Evolutionary conservation across 2,113 vertebrate species (phyloP).

Genomic region (Sapajus apella): DNA sequence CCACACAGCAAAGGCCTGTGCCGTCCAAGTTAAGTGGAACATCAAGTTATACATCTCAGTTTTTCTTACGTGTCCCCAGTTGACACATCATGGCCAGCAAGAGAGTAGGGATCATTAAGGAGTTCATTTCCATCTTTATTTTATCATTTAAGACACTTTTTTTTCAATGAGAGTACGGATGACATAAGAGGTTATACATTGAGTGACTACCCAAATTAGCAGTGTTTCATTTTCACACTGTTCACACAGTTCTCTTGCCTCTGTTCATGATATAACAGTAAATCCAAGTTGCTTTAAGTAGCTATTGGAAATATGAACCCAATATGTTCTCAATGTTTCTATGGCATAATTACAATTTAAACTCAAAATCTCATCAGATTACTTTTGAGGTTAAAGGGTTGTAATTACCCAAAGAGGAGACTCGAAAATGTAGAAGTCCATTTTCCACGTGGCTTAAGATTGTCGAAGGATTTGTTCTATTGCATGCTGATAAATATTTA

Average conservation of each 20-base stretch:
- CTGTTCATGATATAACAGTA: rapidly evolving
- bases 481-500: slow-evolving; percentile 59
- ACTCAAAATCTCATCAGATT: not conserved
- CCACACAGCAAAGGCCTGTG: slow-evolving; percentile 23
- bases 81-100: not conserved
- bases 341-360: not conserved
- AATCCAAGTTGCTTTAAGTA: not conserved
- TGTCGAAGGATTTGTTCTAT: not conserved
- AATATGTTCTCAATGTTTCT: not conserved
- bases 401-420: not conserved
- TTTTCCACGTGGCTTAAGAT: not conserved
- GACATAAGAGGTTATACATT: not conserved
- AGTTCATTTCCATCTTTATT: slow-evolving; percentile 36
- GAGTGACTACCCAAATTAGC: not conserved
- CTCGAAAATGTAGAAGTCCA: not conserved
- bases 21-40: not conserved
- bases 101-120: not conserved
- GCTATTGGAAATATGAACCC: not conserved
- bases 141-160: slow-evolving; percentile 13
- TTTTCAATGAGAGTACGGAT: not conserved
- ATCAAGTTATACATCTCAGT: not conserved
- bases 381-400: not conserved
- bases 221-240: rapidly evolving
- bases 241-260: not conserved
- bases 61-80: not conserved